A percentile compares a stretch with the other conserved stretches of the same genome.
Evolutionary conservation across 2,888 invertebrate genomes (phyloP).

Genomic region (Leucoptera coffeella): DNA sequence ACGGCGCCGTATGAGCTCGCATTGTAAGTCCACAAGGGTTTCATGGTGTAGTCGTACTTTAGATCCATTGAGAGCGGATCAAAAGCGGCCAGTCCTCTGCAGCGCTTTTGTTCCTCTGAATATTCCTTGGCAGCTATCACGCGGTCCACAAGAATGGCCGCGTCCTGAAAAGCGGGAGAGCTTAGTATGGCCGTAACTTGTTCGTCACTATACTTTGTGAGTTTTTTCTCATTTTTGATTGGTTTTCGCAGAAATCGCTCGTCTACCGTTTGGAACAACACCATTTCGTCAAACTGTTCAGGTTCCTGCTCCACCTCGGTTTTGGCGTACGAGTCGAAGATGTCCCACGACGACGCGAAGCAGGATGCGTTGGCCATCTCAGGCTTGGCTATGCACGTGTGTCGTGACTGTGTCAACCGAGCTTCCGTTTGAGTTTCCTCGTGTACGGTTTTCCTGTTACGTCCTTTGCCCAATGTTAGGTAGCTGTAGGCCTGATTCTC

Average conservation of each 20-base stretch:
- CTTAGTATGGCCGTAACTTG: conserved; percentile 13
- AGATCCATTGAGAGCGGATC: conserved; percentile 59
- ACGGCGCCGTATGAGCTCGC: conserved; percentile 52
- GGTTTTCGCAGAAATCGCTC: conserved; percentile 21
- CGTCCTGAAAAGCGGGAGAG: conserved; percentile 49
- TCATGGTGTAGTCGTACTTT: conserved; percentile 60
- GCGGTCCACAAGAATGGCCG: conserved; percentile 62
- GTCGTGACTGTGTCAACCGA: conserved; percentile 56
- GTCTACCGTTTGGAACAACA: conserved; percentile 32
- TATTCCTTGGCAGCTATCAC: conserved; percentile 64
- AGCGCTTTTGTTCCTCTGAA: conserved; percentile 61
- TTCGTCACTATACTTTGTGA: conserved; percentile 5
- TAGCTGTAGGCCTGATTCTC: conserved; percentile 63
- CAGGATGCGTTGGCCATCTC: conserved; percentile 50
- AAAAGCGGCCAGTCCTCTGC: conserved; percentile 57
- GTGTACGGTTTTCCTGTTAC: conserved; percentile 58
- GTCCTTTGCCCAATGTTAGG: conserved; percentile 61
- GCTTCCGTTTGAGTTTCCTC: conserved; percentile 65
- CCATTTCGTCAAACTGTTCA: conserved; percentile 38
- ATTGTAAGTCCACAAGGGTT: conserved; percentile 62
- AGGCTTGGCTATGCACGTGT: conserved; percentile 52
- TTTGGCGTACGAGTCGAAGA: conserved; percentile 63
- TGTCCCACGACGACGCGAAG: conserved; percentile 72
- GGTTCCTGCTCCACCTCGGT: conserved; percentile 17
- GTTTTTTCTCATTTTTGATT: conserved; percentile 7